Conservation (phyloP, 2,113 vertebrate genomes). For the Gnathonemus echidnorhynchus region DNA sequence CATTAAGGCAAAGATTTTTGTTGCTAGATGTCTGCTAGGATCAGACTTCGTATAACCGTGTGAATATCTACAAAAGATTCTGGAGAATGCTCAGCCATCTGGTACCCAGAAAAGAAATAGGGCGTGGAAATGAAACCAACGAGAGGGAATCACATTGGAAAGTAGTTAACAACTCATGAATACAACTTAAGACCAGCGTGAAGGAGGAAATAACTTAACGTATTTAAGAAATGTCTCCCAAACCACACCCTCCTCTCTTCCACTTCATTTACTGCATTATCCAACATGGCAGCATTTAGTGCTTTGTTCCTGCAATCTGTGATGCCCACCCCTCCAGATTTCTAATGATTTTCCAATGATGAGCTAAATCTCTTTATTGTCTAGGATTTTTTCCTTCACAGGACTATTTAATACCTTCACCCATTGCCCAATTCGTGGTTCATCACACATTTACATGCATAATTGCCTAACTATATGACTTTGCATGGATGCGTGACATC, state of each 20-base stretch:
- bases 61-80: neutral
- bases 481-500: neutral
- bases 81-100: slow-evolving; percentile 55
- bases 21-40: neutral
- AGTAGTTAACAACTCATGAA: slow-evolving; percentile 66
- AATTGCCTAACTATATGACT: slow-evolving; percentile 11
- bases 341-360: slow-evolving; percentile 73
- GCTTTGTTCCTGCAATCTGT: slow-evolving; percentile 65
- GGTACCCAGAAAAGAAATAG: slow-evolving; percentile 53
- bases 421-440: slow-evolving; percentile 58
- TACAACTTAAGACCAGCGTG: slow-evolving; percentile 54
- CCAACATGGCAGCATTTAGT: slow-evolving; percentile 45
- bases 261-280: slow-evolving; percentile 60
- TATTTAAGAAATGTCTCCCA: slow-evolving; percentile 44
- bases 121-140: slow-evolving; percentile 56
- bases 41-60: neutral
- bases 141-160: slow-evolving; percentile 49
- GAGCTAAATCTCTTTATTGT: slow-evolving; percentile 60
- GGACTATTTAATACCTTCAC: slow-evolving; percentile 36
- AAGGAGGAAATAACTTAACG: slow-evolving; percentile 48
- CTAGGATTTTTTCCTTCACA: slow-evolving; percentile 49
- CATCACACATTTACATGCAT: slow-evolving; percentile 32
- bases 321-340: slow-evolving; percentile 61
- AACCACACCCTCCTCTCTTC: slow-evolving; percentile 58
- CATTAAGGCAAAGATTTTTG: neutral